Evolutionary conservation across 2,888 invertebrate genomes (phyloP).

Genomic region (Eubasilissa splendida): DNA sequence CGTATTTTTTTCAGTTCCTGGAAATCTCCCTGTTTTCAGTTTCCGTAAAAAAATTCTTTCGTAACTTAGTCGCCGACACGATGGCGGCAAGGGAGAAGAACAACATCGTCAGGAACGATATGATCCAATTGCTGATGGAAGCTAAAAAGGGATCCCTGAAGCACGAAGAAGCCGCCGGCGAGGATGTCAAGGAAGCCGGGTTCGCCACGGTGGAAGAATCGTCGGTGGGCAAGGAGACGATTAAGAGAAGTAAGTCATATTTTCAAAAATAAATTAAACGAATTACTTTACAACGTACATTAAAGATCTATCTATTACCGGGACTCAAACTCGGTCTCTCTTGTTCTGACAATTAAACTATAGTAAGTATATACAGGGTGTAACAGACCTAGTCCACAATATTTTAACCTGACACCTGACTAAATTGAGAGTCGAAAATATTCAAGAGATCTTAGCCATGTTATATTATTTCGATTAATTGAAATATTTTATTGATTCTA

Average conservation of each 20-base stretch:
- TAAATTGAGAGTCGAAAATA: too few relatives aligned
- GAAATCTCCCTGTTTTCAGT: slow-evolving; percentile 61
- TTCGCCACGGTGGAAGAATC: slow-evolving; percentile 68
- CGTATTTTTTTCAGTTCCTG: slow-evolving; percentile 60
- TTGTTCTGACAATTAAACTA: too few relatives aligned
- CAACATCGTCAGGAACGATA: slow-evolving; percentile 68
- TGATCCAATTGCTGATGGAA: slow-evolving; percentile 67
- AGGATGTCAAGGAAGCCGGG: slow-evolving; percentile 63
- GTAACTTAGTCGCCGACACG: slow-evolving; percentile 60
- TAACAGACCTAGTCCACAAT: too few relatives aligned
- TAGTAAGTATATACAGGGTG: too few relatives aligned
- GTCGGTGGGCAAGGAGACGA: slow-evolving; percentile 62
- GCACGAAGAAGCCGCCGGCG: slow-evolving; percentile 60
- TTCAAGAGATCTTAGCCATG: too few relatives aligned
- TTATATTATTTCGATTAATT: too few relatives aligned
- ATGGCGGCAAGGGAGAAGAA: slow-evolving; percentile 65
- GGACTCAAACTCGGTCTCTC: too few relatives aligned
- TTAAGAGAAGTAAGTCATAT: slow-evolving; percentile 59
- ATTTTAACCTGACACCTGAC: too few relatives aligned
- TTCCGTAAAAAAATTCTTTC: slow-evolving; percentile 62
- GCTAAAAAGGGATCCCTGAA: slow-evolving; percentile 32
- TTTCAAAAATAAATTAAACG: too few relatives aligned
- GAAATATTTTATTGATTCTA: too few relatives aligned
- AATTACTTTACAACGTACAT: too few relatives aligned
- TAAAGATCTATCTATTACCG: too few relatives aligned